These are phyloP conservation scores for Aquatica leii DNA, from an alignment of 2,888 invertebrate genomes.

Conservation along the genomic window DNA sequence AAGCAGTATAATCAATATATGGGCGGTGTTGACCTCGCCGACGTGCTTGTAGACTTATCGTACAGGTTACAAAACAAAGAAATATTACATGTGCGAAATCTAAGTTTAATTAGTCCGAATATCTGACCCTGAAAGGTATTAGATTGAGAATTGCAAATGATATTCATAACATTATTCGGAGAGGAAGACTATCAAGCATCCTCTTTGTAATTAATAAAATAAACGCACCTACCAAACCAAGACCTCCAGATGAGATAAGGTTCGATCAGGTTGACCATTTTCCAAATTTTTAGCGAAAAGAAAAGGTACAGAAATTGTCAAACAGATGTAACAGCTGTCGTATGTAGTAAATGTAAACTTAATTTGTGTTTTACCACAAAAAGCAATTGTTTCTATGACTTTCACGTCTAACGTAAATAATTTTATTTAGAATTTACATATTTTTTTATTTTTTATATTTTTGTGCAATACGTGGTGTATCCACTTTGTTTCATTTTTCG, in stretches of 20 bases:
- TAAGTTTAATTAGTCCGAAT: neutral
- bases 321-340: neutral
- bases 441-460: neutral
- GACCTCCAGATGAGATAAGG: neutral
- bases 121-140: neutral
- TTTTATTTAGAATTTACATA: neutral
- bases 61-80: conserved; percentile 2
- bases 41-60: conserved; percentile 8
- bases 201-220: too few relatives aligned
- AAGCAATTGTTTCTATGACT: too few relatives aligned
- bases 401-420: neutral
- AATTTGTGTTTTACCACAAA: too few relatives aligned
- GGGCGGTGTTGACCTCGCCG: neutral
- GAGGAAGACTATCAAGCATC: neutral
- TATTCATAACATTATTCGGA: neutral
- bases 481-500: neutral
- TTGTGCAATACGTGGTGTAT: neutral
- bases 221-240: too few relatives aligned
- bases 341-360: neutral
- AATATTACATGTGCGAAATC: neutral
- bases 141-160: neutral
- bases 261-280: neutral
- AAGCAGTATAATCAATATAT: conserved; percentile 8
- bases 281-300: neutral
- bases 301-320: too few relatives aligned